Conservation (phyloP, 1,140 invertebrate genomes). For the Penaeus indicus region DNA sequence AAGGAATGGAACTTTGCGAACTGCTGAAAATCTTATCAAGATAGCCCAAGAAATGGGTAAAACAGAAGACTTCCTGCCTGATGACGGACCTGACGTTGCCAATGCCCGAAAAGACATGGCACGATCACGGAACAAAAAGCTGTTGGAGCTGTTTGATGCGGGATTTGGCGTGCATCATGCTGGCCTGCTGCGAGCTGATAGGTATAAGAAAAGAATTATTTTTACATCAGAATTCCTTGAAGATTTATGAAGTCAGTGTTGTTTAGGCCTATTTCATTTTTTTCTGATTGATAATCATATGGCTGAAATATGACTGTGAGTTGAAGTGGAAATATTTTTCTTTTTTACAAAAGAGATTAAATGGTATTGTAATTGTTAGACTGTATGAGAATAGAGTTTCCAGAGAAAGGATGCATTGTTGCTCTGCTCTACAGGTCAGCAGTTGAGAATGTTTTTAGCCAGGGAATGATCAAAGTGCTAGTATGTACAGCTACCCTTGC, state of each 20-base stretch:
- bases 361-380: too few species aligned
- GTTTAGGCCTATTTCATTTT: too few species aligned
- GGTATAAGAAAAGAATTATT: conserved; percentile 73
- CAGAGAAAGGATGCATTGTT: not conserved
- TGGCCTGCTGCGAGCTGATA: conserved; percentile 89
- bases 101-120: conserved; percentile 77
- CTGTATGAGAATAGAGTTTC: not conserved
- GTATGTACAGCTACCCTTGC: conserved; percentile 98
- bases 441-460: conserved; percentile 90
- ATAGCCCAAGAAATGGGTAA: conserved; percentile 82
- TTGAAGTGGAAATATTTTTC: not conserved
- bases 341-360: not conserved
- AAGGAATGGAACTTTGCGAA: conserved; percentile 92
- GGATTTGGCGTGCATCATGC: conserved; percentile 98
- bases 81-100: conserved; percentile 75
- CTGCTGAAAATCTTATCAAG: conserved; percentile 85
- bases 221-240: conserved; percentile 35
- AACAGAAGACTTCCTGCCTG: conserved; percentile 77
- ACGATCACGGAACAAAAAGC: conserved; percentile 81
- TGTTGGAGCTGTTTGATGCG: conserved; percentile 85
- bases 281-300: too few species aligned
- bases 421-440: conserved; percentile 74
- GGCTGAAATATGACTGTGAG: too few species aligned
- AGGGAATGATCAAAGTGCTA: conserved; percentile 92
- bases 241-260: too few species aligned